Evolutionary conservation across 1,140 invertebrate species (phyloP).

Genomic region (Palaemon carinicauda): DNA sequence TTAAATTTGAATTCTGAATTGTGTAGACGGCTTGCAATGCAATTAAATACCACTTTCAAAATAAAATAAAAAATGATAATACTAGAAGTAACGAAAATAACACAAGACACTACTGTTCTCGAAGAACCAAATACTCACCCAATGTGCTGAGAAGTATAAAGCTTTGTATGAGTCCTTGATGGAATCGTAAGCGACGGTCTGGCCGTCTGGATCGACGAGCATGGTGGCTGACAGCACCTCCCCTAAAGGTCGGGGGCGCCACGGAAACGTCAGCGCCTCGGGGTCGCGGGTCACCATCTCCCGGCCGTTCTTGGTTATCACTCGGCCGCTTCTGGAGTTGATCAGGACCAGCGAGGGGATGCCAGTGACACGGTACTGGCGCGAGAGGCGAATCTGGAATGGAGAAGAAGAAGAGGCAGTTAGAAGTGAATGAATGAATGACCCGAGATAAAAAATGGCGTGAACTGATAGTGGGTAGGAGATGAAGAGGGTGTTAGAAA

Average conservation of each 20-base stretch:
- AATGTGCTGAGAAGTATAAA: constrained; percentile 84
- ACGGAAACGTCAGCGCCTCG: constrained; percentile 74
- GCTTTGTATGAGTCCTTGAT: constrained; percentile 73
- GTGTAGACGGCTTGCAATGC: too few relatives aligned
- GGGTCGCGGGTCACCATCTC: constrained; percentile 76
- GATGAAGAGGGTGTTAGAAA: too few relatives aligned
- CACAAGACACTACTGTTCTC: too few relatives aligned
- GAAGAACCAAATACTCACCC: too few relatives aligned
- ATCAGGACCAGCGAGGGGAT: constrained; percentile 80
- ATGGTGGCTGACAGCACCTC: constrained; percentile 71
- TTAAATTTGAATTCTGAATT: too few relatives aligned
- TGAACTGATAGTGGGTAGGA: too few relatives aligned
- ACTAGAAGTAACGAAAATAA: too few relatives aligned
- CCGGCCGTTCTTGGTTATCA: constrained; percentile 75
- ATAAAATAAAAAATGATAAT: too few relatives aligned
- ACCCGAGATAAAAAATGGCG: too few relatives aligned
- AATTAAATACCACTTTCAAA: too few relatives aligned
- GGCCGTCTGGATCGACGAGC: constrained; percentile 70
- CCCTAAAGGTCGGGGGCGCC: constrained; percentile 73
- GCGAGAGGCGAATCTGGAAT: constrained; percentile 74
- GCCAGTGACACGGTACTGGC: constrained; percentile 76
- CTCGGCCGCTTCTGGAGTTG: constrained; percentile 70
- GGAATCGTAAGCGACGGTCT: constrained; percentile 63
- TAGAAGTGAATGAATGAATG: not conserved
- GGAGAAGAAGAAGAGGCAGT: not conserved